Evolutionary conservation across 2,888 invertebrate genomes (phyloP).

Genomic region (Morpho achilles): DNA sequence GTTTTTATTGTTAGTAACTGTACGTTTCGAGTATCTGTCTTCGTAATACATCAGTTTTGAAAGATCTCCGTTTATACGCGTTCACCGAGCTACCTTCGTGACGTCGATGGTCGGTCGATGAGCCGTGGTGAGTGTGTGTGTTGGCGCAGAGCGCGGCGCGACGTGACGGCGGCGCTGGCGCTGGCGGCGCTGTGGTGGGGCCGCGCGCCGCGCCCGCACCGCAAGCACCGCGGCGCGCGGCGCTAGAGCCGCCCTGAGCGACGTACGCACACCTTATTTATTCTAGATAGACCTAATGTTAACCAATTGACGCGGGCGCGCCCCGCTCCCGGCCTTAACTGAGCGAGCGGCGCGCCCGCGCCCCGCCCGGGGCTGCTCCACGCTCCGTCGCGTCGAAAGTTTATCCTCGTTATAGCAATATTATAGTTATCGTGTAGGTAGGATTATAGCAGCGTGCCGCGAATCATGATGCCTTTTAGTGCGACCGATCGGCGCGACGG

Average conservation of each 20-base stretch:
- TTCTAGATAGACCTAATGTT: conserved; percentile 77
- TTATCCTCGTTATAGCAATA: conserved; percentile 49
- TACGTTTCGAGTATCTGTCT: background rate
- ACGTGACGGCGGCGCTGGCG: conserved; percentile 54
- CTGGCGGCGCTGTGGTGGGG: conserved; percentile 61
- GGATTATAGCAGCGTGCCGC: conserved; percentile 40
- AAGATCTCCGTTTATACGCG: conserved; percentile 2
- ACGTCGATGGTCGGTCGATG: background rate
- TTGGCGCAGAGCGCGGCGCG: conserved; percentile 50
- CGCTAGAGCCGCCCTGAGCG: conserved; percentile 75
- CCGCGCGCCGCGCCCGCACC: conserved; percentile 59
- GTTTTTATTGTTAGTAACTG: background rate
- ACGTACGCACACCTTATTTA: conserved; percentile 51
- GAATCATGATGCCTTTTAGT: conserved; percentile 34
- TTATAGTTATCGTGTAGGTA: conserved; percentile 46
- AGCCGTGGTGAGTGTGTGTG: conserved; percentile 10
- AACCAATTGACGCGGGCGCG: conserved; percentile 66
- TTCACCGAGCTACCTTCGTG: background rate
- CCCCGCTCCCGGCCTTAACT: conserved; percentile 54
- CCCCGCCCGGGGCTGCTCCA: conserved; percentile 45
- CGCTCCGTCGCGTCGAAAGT: conserved; percentile 38
- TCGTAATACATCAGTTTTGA: conserved; percentile 17
- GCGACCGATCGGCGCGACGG: conserved; percentile 32
- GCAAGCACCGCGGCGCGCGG: conserved; percentile 79
- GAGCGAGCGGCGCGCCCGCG: conserved; percentile 50